phyloP scores from a whole-genome alignment of 2,888 invertebrate species.

The Eupithecia subfuscata region DNA sequence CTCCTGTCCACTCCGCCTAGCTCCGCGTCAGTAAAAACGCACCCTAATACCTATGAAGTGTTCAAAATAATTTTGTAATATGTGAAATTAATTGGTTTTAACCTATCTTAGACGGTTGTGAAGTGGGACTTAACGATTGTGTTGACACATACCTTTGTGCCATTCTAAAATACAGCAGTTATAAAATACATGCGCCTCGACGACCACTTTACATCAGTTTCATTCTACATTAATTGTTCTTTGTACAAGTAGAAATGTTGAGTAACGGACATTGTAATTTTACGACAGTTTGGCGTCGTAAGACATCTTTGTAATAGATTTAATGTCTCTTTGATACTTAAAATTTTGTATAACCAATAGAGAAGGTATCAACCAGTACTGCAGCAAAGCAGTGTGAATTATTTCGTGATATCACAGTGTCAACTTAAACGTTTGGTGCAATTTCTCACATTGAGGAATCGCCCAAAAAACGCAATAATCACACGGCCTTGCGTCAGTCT shows the following conservation, averaged over 20 bases:
- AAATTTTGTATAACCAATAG: neutral
- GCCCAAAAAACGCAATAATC: neutral
- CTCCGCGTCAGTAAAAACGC: no score
- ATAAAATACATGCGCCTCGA: neutral
- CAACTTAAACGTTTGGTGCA: neutral
- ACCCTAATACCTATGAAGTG: conserved; percentile 29
- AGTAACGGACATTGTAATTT: neutral
- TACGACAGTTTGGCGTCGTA: neutral
- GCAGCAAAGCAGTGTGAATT: neutral
- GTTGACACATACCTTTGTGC: neutral
- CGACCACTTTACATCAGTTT: neutral
- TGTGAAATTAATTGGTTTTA: conserved; percentile 6
- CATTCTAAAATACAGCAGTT: neutral
- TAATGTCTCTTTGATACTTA: neutral
- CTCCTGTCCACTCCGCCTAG: no score
- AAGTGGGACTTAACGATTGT: neutral
- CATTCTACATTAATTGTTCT: neutral
- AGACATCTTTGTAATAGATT: conserved; percentile 4
- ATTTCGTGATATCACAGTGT: neutral
- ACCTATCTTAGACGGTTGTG: conserved; percentile 17
- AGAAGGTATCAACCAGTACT: neutral
- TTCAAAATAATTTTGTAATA: conserved; percentile 27
- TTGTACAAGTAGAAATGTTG: neutral
- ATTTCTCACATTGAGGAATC: neutral
- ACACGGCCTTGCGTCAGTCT: neutral